Evolutionary conservation across 2,888 invertebrate species (phyloP).

Genomic region (Macrostomum cliftonense): DNA sequence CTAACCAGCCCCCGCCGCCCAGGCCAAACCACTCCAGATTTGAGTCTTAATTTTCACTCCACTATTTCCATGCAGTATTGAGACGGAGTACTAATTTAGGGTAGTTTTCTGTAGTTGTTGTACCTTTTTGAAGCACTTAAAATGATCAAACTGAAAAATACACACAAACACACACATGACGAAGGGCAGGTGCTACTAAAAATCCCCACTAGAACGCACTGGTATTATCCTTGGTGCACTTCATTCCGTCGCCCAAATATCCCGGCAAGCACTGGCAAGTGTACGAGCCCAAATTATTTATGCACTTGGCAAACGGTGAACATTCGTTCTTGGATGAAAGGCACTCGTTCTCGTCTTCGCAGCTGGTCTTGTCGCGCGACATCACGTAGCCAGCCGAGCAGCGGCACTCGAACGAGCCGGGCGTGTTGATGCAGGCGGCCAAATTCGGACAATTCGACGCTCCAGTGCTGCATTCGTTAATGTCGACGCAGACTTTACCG

Average conservation of each 20-base stretch:
- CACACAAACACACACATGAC: too few species aligned
- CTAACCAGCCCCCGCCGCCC: too few species aligned
- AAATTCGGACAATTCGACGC: neutral
- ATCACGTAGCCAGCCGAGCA: conserved; percentile 5
- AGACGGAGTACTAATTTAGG: too few species aligned
- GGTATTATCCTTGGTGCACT: neutral
- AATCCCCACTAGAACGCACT: too few species aligned
- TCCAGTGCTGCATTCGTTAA: conserved; percentile 2
- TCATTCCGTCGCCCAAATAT: conserved; percentile 1
- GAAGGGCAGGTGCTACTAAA: too few species aligned
- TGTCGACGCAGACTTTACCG: conserved; percentile 2
- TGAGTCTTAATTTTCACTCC: too few species aligned
- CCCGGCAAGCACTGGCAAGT: conserved; percentile 7
- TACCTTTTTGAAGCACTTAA: too few species aligned
- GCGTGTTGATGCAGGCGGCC: conserved; percentile 3
- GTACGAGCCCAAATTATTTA: conserved; percentile 5
- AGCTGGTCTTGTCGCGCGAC: neutral
- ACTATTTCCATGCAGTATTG: too few species aligned
- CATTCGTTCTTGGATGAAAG: conserved; percentile 4
- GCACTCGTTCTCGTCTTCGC: conserved; percentile 11
- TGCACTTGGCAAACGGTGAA: conserved; percentile 3
- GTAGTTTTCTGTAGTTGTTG: too few species aligned
- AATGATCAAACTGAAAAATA: too few species aligned
- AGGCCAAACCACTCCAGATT: too few species aligned
- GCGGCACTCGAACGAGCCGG: conserved; percentile 7